A percentile compares a stretch with the other conserved stretches of the same genome.
Evolutionary conservation across 1,140 invertebrate genomes (phyloP).

Genomic region (Musca vetustissima): DNA sequence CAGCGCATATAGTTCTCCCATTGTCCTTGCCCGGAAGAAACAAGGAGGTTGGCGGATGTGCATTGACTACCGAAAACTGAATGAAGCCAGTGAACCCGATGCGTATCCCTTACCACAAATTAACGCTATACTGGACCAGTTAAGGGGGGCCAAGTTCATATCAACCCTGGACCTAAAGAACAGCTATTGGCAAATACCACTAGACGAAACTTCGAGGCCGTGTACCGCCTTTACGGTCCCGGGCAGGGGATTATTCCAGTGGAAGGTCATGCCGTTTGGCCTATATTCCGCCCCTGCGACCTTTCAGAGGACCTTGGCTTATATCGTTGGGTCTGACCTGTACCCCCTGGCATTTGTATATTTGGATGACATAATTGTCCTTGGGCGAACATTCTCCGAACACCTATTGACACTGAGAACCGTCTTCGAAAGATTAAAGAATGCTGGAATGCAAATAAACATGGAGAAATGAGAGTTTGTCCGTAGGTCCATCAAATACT

Average conservation of each 20-base stretch:
- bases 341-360: slow-evolving; percentile 42
- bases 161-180: slow-evolving; percentile 41
- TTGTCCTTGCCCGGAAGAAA: not conserved
- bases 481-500: too few species aligned
- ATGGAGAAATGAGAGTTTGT: too few species aligned
- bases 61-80: too few species aligned
- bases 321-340: slow-evolving; percentile 11
- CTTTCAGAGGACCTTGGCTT: slow-evolving; percentile 9
- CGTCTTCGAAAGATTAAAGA: too few species aligned
- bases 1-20: not conserved
- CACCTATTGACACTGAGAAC: not conserved
- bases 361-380: slow-evolving; percentile 55
- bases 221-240: slow-evolving; percentile 46
- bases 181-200: slow-evolving; percentile 51
- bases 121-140: not conserved
- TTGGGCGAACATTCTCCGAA: slow-evolving; percentile 29
- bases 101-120: not conserved
- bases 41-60: too few species aligned
- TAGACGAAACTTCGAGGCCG: slow-evolving; percentile 35
- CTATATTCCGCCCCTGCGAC: slow-evolving; percentile 16
- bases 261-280: slow-evolving; percentile 30
- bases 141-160: not conserved
- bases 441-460: too few species aligned
- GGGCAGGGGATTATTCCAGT: slow-evolving; percentile 14
- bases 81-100: too few species aligned